A percentile compares a stretch with the other conserved stretches of the same genome.
Conservation (phyloP, 2,113 vertebrate genomes). For the Alectura lathami region DNA sequence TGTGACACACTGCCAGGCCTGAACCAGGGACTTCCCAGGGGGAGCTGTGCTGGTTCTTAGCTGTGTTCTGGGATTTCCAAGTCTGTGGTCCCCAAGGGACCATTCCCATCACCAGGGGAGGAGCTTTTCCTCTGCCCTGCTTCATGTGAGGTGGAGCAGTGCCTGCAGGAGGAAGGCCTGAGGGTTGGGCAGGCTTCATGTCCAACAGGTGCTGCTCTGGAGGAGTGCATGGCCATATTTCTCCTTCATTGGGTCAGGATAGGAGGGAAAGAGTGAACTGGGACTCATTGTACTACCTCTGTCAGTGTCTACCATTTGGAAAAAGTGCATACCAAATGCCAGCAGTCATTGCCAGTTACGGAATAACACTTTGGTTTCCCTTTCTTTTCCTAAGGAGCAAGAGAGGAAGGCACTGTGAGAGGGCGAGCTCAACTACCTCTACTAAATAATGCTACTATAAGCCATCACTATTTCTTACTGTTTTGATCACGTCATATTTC, state of each 20-base stretch:
- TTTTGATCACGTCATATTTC: not conserved
- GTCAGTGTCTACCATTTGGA: not conserved
- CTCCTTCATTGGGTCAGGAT: not conserved
- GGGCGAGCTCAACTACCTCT: not conserved
- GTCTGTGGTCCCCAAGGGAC: fast-evolving
- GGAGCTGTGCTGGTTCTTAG: not conserved
- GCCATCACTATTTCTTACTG: not conserved
- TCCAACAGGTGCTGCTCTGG: not conserved
- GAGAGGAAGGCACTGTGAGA: not conserved
- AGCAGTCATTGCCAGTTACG: not conserved
- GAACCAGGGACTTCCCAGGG: too few relatives aligned
- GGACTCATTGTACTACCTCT: not conserved
- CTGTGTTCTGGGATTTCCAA: not conserved
- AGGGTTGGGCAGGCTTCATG: not conserved
- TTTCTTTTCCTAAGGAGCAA: not conserved
- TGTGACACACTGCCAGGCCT: not conserved
- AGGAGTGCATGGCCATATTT: not conserved
- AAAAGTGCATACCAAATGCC: not conserved
- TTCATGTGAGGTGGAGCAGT: not conserved
- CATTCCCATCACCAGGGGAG: not conserved
- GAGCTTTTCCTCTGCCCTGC: not conserved
- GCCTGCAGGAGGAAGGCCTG: fast-evolving
- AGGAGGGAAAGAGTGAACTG: not conserved
- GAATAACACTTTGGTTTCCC: not conserved
- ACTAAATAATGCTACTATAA: not conserved